Evolutionary conservation across 2,113 vertebrate species (phyloP), one percentile per base, ranked within the genome.

Genomic region (Macrotis lagotis): DNA sequence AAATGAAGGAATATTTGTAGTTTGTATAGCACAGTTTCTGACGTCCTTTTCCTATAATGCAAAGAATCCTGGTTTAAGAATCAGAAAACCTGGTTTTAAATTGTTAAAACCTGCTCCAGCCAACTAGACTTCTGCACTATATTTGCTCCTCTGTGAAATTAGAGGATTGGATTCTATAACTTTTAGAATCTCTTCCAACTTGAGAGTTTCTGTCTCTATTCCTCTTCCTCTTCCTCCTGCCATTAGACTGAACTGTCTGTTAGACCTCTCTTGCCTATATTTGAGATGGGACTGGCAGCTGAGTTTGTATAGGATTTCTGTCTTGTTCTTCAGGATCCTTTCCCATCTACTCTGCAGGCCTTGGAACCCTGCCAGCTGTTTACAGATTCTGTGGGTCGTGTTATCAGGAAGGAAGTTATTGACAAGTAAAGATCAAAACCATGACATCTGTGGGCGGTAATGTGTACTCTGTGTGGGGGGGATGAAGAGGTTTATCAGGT

Each of bases 391-490:
- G 48, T 10, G 37, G 48, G 37, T 91, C 92, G 59, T 92, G 50
- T 91, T 96, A 49, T 47, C 92, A 59, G 91, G 94, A 96, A 95
- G 91, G 92, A 95, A 95, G 31, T 48, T 91, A 52, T 93, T 95
- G 95, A 96, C 90, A 92, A 95, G 74, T 89, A 37, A 49, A 91
- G 55, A 91, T 94, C 91, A 93, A 50, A 53, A 55, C 66, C 66
- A 83, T 74, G 31, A 25, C 31, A 50, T 74, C 25, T 94, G 51
- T 19, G 48, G 25, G 59, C 31, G 26, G 48, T 89, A 66, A 59
- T 91, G 91, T 89, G 19, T 52, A 51, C 92, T 94, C 24, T 88
- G 25, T 91, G 59, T 55, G 3, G 25, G 3, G 51, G 44, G 50
- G 89, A 51, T 50, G 44, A 24, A 93, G 28, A 49, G 48, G 50